Conservation (phyloP, 2,888 invertebrate genomes). For the Stegophylla sp. region DNA sequence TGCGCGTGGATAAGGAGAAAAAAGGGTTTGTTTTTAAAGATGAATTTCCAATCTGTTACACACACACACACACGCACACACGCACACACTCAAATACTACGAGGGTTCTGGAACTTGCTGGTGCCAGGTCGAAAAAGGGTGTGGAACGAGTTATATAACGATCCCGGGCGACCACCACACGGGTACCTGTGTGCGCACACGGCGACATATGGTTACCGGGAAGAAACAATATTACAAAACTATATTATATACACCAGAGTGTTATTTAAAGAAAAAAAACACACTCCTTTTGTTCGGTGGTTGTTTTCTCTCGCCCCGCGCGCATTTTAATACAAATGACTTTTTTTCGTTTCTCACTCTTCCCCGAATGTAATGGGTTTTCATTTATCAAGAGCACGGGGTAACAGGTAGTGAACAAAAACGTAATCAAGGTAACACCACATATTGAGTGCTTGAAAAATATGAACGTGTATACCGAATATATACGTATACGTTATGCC, state of each 20-base stretch:
- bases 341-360: conserved; percentile 13
- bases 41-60: conserved; percentile 56
- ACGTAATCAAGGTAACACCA: conserved; percentile 3
- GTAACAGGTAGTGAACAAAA: conserved; percentile 11
- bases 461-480: background rate
- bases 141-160: conserved; percentile 45
- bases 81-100: no score
- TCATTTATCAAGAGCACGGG: conserved; percentile 9
- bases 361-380: conserved; percentile 35
- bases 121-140: conserved; percentile 46
- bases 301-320: conserved; percentile 22
- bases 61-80: no score
- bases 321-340: conserved; percentile 17
- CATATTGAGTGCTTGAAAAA: background rate
- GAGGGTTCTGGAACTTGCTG: conserved; percentile 22
- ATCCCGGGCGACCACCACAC: conserved; percentile 41
- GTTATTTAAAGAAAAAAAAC: conserved; percentile 29
- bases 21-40: conserved; percentile 53
- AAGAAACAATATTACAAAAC: conserved; percentile 41
- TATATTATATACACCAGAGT: conserved; percentile 10
- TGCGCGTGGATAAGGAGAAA: conserved; percentile 34
- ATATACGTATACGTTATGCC: no score
- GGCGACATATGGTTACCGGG: conserved; percentile 55
- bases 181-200: conserved; percentile 34
- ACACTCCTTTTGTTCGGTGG: conserved; percentile 41